Evolutionary conservation across 2,797 vertebrate genomes (phyloP).

Genomic region (Carcharodon carcharias): DNA sequence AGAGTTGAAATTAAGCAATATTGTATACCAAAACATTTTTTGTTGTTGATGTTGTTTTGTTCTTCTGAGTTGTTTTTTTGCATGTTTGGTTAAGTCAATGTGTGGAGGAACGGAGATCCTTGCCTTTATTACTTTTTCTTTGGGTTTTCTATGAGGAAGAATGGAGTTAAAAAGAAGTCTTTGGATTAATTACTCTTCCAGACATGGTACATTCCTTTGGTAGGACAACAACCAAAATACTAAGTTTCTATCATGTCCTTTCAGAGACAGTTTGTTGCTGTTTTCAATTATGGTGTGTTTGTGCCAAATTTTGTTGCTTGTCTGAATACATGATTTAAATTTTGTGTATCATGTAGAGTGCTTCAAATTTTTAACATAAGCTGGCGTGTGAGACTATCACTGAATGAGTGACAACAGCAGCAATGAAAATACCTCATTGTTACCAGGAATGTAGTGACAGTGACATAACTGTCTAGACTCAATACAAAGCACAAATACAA

Average conservation of each 20-base stretch:
- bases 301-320: neutral
- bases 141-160: neutral
- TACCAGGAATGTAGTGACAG: neutral
- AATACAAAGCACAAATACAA: neutral
- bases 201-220: neutral
- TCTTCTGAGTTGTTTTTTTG: neutral
- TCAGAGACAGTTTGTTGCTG: constrained; percentile 8
- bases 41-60: constrained; percentile 15
- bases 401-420: neutral
- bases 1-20: neutral
- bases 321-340: constrained; percentile 3
- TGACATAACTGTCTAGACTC: neutral
- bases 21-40: neutral
- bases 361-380: neutral
- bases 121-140: neutral
- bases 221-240: constrained; percentile 3
- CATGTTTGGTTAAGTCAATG: neutral
- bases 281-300: constrained; percentile 21
- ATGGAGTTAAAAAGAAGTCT: constrained; percentile 10
- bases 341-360: neutral
- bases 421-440: neutral
- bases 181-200: neutral
- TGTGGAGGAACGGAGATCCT: neutral
- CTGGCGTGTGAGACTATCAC: neutral
- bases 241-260: neutral